Conservation (phyloP, 2,888 invertebrate genomes). For the Parnassius smintheus region DNA sequence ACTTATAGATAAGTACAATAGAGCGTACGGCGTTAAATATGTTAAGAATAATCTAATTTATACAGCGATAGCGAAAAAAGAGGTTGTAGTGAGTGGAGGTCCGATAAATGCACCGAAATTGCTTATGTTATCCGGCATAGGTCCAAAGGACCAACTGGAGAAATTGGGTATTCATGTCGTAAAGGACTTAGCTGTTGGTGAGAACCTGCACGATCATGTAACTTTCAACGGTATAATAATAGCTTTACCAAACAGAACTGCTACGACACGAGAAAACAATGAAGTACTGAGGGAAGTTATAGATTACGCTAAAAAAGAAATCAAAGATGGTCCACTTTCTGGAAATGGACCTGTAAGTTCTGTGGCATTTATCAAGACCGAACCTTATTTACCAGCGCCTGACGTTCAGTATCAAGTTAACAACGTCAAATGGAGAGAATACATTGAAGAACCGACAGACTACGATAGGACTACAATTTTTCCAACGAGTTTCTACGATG, state of each 20-base stretch:
- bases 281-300: conserved; percentile 60
- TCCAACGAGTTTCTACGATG: conserved; percentile 82
- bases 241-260: conserved; percentile 72
- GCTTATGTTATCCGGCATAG: conserved; percentile 63
- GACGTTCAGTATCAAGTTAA: conserved; percentile 84
- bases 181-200: conserved; percentile 57
- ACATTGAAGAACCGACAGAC: conserved; percentile 70
- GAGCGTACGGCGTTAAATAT: conserved; percentile 56
- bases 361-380: conserved; percentile 79
- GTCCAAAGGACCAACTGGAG: conserved; percentile 52
- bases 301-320: conserved; percentile 52
- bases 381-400: conserved; percentile 71
- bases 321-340: conserved; percentile 71
- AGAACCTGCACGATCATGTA: conserved; percentile 64
- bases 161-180: conserved; percentile 47
- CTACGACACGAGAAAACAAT: conserved; percentile 60
- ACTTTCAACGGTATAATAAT: conserved; percentile 72
- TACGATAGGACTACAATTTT: conserved; percentile 54
- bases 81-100: conserved; percentile 59
- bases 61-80: conserved; percentile 54
- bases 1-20: conserved; percentile 71
- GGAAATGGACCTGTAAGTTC: conserved; percentile 77
- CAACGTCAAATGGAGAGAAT: conserved; percentile 71
- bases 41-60: conserved; percentile 33
- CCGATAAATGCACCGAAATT: conserved; percentile 58